These are phyloP conservation scores for Thalassarche chlororhynchos DNA, from an alignment of 2,113 vertebrate species.

Conservation along the genomic window DNA sequence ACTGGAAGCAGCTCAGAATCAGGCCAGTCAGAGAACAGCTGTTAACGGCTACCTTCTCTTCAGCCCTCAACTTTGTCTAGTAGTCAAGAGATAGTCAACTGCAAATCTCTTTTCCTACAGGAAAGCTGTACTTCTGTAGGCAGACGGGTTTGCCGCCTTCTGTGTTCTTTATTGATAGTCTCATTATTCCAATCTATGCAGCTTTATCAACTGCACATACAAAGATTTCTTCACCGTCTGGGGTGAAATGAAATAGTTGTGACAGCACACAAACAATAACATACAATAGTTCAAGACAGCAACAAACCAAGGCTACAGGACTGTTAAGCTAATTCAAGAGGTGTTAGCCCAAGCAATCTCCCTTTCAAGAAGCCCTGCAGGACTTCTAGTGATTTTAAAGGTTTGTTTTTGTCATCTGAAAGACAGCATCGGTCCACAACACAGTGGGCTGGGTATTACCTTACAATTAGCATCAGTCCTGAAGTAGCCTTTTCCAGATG, in stretches of 20 bases:
- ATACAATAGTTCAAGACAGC: constrained; percentile 21
- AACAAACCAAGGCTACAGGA: constrained; percentile 46
- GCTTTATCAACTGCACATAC: neutral
- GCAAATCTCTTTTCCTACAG: neutral
- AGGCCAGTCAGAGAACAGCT: neutral
- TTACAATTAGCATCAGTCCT: constrained; percentile 46
- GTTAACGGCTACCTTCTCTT: neutral
- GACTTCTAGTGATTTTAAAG: neutral
- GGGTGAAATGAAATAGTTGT: constrained; percentile 30
- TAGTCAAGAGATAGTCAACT: neutral
- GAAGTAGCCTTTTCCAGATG: constrained; percentile 36
- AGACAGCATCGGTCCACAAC: neutral
- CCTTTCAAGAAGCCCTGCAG: neutral
- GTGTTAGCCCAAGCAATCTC: neutral
- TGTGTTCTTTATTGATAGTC: neutral
- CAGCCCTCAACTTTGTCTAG: neutral
- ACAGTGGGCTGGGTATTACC: neutral
- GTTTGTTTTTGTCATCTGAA: neutral
- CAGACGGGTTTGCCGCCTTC: neutral
- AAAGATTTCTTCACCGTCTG: constrained; percentile 20
- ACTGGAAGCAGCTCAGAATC: neutral
- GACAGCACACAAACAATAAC: constrained; percentile 26
- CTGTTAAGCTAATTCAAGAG: constrained; percentile 41
- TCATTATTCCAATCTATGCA: neutral
- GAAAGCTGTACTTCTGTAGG: neutral